These are phyloP conservation scores for Yoshiicerus persimilis DNA, from an alignment of 1,140 invertebrate species.

Conservation along the genomic window DNA sequence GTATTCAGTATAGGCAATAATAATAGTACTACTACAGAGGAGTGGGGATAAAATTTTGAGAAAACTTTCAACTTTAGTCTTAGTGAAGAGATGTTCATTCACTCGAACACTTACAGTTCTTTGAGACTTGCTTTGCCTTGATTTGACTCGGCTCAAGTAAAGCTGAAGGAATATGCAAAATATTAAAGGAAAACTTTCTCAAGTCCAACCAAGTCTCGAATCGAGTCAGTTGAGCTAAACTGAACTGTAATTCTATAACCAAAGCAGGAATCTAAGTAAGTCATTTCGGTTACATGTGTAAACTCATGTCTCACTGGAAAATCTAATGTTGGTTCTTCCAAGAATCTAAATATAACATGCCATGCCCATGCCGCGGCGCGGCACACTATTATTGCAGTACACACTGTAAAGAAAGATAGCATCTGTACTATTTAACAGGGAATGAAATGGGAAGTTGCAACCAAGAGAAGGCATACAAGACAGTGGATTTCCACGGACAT, in stretches of 20 bases:
- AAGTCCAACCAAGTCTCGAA: neutral
- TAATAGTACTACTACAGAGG: neutral
- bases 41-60: neutral
- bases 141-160: neutral
- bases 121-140: neutral
- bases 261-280: conserved; percentile 2
- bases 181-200: conserved; percentile 11
- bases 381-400: neutral
- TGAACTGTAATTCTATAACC: neutral
- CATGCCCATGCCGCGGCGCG: neutral
- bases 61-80: conserved; percentile 1
- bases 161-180: neutral
- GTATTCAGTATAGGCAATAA: neutral
- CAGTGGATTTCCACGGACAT: neutral
- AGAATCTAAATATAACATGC: neutral
- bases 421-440: neutral
- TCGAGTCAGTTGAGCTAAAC: neutral
- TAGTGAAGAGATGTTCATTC: neutral
- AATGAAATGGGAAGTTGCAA: neutral
- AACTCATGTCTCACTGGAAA: neutral
- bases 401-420: neutral
- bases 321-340: neutral
- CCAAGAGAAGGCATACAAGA: neutral
- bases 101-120: neutral
- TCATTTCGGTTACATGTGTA: conserved; percentile 13